A percentile compares a stretch with the other conserved stretches of the same genome.
Evolutionary conservation across 2,888 invertebrate species (phyloP).

Genomic region (Sminthurides aquaticus): DNA sequence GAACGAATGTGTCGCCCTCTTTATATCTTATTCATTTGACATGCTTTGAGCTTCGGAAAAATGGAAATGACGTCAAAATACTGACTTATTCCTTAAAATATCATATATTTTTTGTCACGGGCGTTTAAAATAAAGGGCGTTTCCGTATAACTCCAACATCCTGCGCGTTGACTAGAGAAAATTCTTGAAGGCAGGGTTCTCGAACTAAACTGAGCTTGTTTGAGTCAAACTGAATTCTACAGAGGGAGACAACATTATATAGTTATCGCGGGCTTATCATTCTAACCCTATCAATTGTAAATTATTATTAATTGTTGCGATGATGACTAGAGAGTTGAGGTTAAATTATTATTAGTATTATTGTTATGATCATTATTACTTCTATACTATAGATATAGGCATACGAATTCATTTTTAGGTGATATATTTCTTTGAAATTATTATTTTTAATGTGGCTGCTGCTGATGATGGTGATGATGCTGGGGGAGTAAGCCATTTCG

Average conservation of each 20-base stretch:
- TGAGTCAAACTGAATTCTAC: no score
- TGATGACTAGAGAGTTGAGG: background rate
- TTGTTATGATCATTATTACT: background rate
- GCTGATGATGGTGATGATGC: conserved; percentile 20
- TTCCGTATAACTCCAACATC: no score
- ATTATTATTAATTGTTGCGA: background rate
- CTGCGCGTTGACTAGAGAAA: no score
- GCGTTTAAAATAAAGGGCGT: no score
- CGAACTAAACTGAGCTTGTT: background rate
- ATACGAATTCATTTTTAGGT: background rate
- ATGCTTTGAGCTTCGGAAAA: no score
- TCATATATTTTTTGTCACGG: no score
- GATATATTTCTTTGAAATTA: conserved; percentile 3
- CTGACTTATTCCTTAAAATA: no score
- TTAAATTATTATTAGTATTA: background rate
- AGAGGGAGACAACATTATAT: no score
- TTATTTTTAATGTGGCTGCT: conserved; percentile 24
- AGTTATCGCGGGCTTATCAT: background rate
- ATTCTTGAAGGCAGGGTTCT: no score
- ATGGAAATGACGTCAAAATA: no score
- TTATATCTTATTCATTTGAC: background rate
- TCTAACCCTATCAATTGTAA: no score
- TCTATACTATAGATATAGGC: background rate
- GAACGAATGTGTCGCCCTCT: background rate
- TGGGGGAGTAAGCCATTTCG: conserved; percentile 23